phyloP scores from a whole-genome alignment of 1,140 invertebrate genomes.

The Aradophagus sp. region DNA sequence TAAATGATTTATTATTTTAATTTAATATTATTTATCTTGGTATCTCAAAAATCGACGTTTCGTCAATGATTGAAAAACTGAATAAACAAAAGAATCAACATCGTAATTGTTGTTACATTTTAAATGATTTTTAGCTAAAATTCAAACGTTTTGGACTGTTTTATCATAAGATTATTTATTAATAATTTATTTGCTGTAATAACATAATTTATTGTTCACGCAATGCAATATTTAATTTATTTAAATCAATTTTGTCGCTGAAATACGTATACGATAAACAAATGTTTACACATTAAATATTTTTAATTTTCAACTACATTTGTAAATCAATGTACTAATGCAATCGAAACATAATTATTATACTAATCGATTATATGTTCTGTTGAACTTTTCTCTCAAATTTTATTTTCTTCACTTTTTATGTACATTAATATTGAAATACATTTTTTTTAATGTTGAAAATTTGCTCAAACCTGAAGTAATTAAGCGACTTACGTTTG shows the following conservation, averaged over 20 bases:
- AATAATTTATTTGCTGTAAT: neutral
- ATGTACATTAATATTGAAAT: constrained; percentile 5
- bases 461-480: constrained; percentile 45
- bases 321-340: too few species aligned
- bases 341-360: neutral
- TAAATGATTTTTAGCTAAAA: too few species aligned
- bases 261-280: neutral
- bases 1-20: too few species aligned
- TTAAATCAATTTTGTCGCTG: constrained; percentile 4
- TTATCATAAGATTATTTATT: neutral
- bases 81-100: too few species aligned
- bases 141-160: neutral
- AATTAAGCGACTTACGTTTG: constrained; percentile 38
- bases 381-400: too few species aligned
- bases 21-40: neutral
- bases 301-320: constrained; percentile 1
- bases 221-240: constrained; percentile 9
- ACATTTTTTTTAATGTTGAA: constrained; percentile 26
- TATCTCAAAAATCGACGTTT: too few species aligned
- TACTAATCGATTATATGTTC: too few species aligned
- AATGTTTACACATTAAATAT: neutral
- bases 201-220: constrained; percentile 30
- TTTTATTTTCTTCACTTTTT: too few species aligned
- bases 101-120: too few species aligned
- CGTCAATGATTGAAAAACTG: too few species aligned